These are phyloP conservation scores for Bryconaethiops microstoma DNA, from an alignment of 2,797 vertebrate species.

Conservation along the genomic window DNA sequence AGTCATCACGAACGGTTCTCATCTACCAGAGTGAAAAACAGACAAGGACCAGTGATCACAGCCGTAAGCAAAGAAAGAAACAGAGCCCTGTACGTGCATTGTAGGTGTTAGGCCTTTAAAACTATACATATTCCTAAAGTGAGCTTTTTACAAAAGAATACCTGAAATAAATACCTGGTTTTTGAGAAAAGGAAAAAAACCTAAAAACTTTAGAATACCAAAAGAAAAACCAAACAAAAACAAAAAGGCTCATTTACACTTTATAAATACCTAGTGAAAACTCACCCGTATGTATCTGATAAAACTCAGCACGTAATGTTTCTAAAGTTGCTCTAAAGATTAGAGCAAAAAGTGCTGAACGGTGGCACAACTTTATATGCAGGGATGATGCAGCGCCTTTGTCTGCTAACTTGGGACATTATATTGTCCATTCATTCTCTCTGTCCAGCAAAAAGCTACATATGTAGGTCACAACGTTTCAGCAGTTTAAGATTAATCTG, in stretches of 20 bases:
- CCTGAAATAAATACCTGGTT: neutral
- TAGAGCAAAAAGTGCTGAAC: neutral
- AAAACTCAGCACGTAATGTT: neutral
- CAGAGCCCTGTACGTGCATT: neutral
- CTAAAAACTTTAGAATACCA: neutral
- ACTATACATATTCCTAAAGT: neutral
- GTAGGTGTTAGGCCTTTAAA: neutral
- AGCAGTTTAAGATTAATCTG: constrained; percentile 33
- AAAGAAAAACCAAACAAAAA: no score
- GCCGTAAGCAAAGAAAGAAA: constrained; percentile 67
- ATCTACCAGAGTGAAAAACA: constrained; percentile 67
- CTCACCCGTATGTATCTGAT: neutral
- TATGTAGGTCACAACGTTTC: constrained; percentile 36
- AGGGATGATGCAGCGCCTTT: constrained; percentile 2
- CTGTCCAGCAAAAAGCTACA: constrained; percentile 12
- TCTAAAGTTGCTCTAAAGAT: constrained; percentile 39
- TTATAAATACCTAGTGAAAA: neutral
- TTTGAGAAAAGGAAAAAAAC: neutral
- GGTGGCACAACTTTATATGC: constrained; percentile 3
- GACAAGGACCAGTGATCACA: constrained; percentile 47
- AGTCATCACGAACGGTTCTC: constrained; percentile 60
- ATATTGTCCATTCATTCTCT: constrained; percentile 31
- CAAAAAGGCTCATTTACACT: neutral
- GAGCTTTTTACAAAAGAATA: neutral
- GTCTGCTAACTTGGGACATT: constrained; percentile 24